Evolutionary conservation across 2,888 invertebrate genomes (phyloP).

Genomic region (Thereva nobilitata): DNA sequence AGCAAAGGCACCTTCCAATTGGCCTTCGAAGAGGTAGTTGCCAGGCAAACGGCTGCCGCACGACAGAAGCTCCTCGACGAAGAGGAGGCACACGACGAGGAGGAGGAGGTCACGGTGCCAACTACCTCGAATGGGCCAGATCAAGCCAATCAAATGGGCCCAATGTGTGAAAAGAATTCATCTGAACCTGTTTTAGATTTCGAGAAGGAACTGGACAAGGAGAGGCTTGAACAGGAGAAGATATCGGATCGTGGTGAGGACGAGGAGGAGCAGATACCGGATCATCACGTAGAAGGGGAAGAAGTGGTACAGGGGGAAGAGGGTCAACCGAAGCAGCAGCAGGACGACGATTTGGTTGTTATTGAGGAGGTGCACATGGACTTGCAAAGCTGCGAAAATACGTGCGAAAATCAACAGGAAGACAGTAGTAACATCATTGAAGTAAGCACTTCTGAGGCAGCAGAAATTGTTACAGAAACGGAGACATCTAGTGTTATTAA

Average conservation of each 20-base stretch:
- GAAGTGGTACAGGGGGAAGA: too few species aligned
- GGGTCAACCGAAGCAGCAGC: background rate
- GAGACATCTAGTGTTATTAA: too few species aligned
- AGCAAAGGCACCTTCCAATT: slow-evolving; percentile 44
- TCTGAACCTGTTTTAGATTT: slow-evolving; percentile 9
- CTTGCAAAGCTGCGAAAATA: slow-evolving; percentile 5
- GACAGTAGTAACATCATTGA: slow-evolving; percentile 18
- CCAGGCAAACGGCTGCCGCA: slow-evolving; percentile 40
- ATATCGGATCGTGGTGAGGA: background rate
- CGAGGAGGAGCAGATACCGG: background rate
- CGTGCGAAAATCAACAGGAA: slow-evolving; percentile 8
- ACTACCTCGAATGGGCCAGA: slow-evolving; percentile 38
- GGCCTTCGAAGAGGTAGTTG: slow-evolving; percentile 45
- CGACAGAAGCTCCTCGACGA: slow-evolving; percentile 22
- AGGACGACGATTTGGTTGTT: background rate
- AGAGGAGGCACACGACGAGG: background rate
- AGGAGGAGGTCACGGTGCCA: background rate
- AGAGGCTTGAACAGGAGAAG: background rate
- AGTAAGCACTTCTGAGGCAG: background rate
- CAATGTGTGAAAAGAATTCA: slow-evolving; percentile 45
- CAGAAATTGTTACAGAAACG: background rate
- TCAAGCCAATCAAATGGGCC: slow-evolving; percentile 44
- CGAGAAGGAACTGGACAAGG: slow-evolving; percentile 2
- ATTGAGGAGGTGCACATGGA: slow-evolving; percentile 25
- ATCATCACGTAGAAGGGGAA: background rate